A percentile compares a stretch with the other conserved stretches of the same genome.
These are phyloP conservation scores for Embiotoca jacksoni DNA, from an alignment of 2,113 vertebrate genomes.

Conservation along the genomic window DNA sequence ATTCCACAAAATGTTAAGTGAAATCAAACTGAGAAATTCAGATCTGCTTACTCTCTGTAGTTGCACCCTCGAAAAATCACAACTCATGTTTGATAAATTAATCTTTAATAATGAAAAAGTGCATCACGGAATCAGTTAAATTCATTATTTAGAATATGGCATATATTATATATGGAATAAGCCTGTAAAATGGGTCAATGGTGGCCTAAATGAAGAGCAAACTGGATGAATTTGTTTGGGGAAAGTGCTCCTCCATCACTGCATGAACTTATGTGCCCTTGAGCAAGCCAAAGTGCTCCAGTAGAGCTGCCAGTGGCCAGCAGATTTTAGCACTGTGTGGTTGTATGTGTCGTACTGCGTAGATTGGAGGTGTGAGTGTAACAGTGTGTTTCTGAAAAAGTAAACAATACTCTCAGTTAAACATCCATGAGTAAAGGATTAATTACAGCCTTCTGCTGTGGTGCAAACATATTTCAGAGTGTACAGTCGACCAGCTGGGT, in stretches of 20 bases:
- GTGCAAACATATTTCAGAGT: too few species aligned
- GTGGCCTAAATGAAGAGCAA: background rate
- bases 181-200: background rate
- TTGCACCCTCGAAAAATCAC: background rate
- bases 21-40: too few species aligned
- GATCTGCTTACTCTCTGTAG: too few species aligned
- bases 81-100: background rate
- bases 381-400: background rate
- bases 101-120: background rate
- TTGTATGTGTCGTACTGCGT: background rate
- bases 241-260: background rate
- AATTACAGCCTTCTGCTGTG: background rate
- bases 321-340: background rate
- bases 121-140: background rate
- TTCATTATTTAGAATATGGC: constrained; percentile 3
- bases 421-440: constrained; percentile 16
- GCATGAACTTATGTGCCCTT: too few species aligned
- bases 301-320: background rate
- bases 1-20: too few species aligned
- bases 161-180: constrained; percentile 1
- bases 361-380: background rate
- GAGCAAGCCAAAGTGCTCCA: background rate
- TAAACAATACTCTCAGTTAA: background rate
- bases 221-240: background rate
- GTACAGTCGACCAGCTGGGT: too few species aligned